Base-by-base conservation (phyloP, 2,113 vertebrate species). In the Bambusicola thoracicus region DNA sequence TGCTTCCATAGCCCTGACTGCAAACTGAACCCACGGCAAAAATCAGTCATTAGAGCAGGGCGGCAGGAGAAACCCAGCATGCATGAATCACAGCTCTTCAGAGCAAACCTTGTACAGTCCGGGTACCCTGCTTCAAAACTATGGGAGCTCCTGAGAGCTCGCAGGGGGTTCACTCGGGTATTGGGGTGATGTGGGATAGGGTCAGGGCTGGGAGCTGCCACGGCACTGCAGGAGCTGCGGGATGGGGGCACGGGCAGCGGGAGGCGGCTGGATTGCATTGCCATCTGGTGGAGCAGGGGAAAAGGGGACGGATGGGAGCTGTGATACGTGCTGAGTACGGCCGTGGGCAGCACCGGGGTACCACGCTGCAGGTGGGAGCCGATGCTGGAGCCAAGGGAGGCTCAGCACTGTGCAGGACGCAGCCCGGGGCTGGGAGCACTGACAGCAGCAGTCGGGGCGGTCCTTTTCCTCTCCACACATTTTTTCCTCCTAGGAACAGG, bases 241-340 rank as follows among this genome's bases (percentile, higher is more conserved):
- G 51, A 53, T 9, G 5, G 27, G 51, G 51, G 51, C 46, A 48
- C 46, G 46, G 46, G 48, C 27, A 53, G 51, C 25, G 40, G 65
- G 81, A 92, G 93, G 87, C 5, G 27, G 55, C 73, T 73, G 62
- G 88, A 91, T 83, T 94, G 94, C 93, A 95, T 91, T 87, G 77
- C 96, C 95, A 97, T 81, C 97, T 96, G 94, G 93, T 97, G 96
- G 95, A 94, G 53, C 4, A 72, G 82, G 14, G 91, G 51, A 94
- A 83, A 97, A 0, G 11, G 38, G 46, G 30, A 30, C 10, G 55
- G 30, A 58, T 11, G 18, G 30, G 55, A 58, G 32, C 55, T 58
- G 55, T 13, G 8, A 18, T 30, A 29, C 12, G 32, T 20, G 18
- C 13, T 32, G 16, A 11, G 53, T 16, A 56, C 53, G 32, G 53